Evolutionary conservation across 2,888 invertebrate genomes (phyloP).

Genomic region (Synanthedon formicaeformis): DNA sequence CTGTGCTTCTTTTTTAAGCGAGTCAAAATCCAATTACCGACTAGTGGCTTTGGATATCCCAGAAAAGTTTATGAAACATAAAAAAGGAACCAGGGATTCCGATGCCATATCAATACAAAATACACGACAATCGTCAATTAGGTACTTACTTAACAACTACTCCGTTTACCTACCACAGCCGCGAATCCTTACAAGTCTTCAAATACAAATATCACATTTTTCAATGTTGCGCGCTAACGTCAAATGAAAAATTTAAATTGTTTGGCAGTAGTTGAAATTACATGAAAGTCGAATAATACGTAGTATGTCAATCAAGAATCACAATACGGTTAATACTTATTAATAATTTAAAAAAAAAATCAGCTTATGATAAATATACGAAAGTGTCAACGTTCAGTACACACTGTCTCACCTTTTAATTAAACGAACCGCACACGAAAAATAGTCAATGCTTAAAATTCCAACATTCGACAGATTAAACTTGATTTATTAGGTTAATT

Average conservation of each 20-base stretch:
- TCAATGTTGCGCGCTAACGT: constrained; percentile 22
- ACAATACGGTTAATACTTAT: constrained; percentile 67
- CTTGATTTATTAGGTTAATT: too few relatives aligned
- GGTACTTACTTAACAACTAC: not conserved
- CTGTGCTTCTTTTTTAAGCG: not conserved
- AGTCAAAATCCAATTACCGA: not conserved
- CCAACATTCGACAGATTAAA: too few relatives aligned
- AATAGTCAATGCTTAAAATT: too few relatives aligned
- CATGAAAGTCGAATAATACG: constrained; percentile 42
- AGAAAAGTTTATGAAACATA: too few relatives aligned
- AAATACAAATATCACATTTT: not conserved
- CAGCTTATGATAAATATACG: constrained; percentile 42
- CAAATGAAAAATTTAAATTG: constrained; percentile 19
- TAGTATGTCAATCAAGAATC: constrained; percentile 59
- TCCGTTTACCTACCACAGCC: constrained; percentile 10
- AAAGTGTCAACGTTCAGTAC: not conserved
- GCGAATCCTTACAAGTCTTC: not conserved
- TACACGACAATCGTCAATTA: too few relatives aligned
- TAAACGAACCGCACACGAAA: too few relatives aligned
- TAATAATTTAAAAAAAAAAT: constrained; percentile 28
- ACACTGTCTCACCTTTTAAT: not conserved
- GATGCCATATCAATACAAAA: too few relatives aligned
- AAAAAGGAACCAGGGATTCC: too few relatives aligned
- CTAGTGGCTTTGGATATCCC: too few relatives aligned
- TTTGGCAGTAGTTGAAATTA: constrained; percentile 51